phyloP scores from a whole-genome alignment of 2,888 invertebrate genomes.

The Drosophila aldrichi region DNA sequence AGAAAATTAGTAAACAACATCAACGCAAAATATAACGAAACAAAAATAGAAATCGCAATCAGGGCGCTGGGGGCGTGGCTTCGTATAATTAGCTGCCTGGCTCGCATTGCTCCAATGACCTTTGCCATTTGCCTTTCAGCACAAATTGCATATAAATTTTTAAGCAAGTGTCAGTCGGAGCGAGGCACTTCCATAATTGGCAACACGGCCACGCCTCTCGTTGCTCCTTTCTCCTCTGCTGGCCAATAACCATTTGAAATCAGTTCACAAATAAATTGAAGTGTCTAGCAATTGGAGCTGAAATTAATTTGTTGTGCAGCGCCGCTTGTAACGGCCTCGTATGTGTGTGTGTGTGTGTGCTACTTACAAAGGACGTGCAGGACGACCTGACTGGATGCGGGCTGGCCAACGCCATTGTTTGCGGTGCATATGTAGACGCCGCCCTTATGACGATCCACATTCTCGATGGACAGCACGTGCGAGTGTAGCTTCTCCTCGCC shows the following conservation, averaged over 20 bases:
- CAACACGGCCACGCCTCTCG: constrained; percentile 26
- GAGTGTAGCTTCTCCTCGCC: constrained; percentile 88
- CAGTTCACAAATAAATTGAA: constrained; percentile 75
- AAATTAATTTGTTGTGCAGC: constrained; percentile 69
- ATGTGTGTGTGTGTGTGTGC: background rate
- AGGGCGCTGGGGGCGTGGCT: constrained; percentile 1
- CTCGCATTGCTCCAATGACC: constrained; percentile 13
- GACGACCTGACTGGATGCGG: constrained; percentile 88
- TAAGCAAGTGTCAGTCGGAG: constrained; percentile 69
- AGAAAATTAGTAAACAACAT: constrained; percentile 68
- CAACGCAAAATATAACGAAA: constrained; percentile 26
- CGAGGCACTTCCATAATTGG: constrained; percentile 71
- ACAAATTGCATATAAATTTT: constrained; percentile 75
- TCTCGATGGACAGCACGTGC: constrained; percentile 87
- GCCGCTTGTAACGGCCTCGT: background rate
- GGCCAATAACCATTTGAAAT: constrained; percentile 71
- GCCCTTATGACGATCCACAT: constrained; percentile 88
- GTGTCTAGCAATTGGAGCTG: constrained; percentile 53
- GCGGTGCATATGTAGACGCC: constrained; percentile 89
- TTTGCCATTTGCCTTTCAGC: constrained; percentile 45
- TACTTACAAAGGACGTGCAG: constrained; percentile 89
- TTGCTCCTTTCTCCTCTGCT: constrained; percentile 13
- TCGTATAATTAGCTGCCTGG: constrained; percentile 53
- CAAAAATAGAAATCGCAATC: constrained; percentile 6
- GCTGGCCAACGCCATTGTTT: constrained; percentile 88